phyloP scores from a whole-genome alignment of 2,888 invertebrate genomes.

The Hedychridium roseum region DNA sequence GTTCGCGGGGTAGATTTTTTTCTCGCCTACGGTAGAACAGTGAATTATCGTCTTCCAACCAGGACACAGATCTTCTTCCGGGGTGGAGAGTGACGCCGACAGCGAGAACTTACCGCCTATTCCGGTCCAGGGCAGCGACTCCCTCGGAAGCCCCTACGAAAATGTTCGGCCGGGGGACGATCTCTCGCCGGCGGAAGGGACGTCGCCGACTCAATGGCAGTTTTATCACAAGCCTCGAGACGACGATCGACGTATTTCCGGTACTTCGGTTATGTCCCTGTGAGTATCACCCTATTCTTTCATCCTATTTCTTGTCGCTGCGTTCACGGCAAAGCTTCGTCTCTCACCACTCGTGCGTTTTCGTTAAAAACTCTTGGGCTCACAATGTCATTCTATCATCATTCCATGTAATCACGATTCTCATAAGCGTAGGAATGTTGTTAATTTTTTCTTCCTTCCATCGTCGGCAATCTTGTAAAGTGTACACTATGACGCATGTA shows the following conservation, averaged over 20 bases:
- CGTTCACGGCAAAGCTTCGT: conserved; percentile 1
- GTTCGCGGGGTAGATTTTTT: conserved; percentile 9
- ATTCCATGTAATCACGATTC: not conserved
- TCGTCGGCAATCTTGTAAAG: no score
- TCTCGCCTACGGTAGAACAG: not conserved
- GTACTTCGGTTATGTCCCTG: conserved; percentile 69
- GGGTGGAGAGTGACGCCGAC: conserved; percentile 68
- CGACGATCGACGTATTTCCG: conserved; percentile 68
- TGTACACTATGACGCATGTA: no score
- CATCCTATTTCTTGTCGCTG: not conserved
- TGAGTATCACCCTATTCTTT: conserved; percentile 58
- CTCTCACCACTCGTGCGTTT: not conserved
- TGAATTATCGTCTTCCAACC: not conserved
- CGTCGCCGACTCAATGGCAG: conserved; percentile 68
- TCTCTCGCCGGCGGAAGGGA: conserved; percentile 66
- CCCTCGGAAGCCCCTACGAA: conserved; percentile 72
- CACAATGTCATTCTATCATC: not conserved
- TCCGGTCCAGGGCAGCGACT: conserved; percentile 69
- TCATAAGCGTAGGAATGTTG: not conserved
- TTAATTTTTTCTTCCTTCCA: no score
- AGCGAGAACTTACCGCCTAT: conserved; percentile 74
- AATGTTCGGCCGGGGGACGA: conserved; percentile 69
- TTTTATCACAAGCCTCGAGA: conserved; percentile 67
- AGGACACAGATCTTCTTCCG: conserved; percentile 62
- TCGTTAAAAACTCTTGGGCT: not conserved